These are phyloP conservation scores for Mobula birostris DNA, from an alignment of 2,113 vertebrate genomes.

Conservation along the genomic window DNA sequence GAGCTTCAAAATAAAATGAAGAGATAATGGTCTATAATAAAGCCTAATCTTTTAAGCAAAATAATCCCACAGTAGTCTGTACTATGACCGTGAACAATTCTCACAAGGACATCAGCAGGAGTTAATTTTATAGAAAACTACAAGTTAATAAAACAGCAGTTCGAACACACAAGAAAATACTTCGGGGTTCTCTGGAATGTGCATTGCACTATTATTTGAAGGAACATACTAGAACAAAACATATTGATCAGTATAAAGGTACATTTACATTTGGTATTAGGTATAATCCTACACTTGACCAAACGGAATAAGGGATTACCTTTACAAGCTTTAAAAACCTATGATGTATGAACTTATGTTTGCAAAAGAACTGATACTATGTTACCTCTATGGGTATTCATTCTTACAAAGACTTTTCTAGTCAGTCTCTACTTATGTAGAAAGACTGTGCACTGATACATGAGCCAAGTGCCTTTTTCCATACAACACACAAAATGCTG, in stretches of 20 bases:
- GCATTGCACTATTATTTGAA: too few relatives aligned
- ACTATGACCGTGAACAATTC: not conserved
- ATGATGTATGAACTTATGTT: not conserved
- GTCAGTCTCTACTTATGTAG: not conserved
- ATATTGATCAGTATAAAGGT: too few relatives aligned
- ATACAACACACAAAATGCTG: too few relatives aligned
- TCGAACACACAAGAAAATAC: too few relatives aligned
- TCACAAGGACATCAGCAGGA: not conserved
- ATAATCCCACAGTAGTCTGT: not conserved
- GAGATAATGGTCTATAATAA: not conserved
- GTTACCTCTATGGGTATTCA: not conserved
- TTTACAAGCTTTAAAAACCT: not conserved
- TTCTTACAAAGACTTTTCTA: not conserved
- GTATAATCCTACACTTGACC: not conserved
- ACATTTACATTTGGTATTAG: too few relatives aligned
- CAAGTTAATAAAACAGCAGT: not conserved
- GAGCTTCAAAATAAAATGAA: not conserved
- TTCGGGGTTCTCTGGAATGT: too few relatives aligned
- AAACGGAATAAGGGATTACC: not conserved
- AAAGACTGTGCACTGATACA: not conserved
- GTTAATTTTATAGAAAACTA: not conserved
- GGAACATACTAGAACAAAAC: too few relatives aligned
- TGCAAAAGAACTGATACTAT: not conserved
- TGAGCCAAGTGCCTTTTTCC: not conserved
- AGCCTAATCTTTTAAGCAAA: not conserved